Conservation (phyloP, 2,888 invertebrate genomes). For the Hololepta plana region DNA sequence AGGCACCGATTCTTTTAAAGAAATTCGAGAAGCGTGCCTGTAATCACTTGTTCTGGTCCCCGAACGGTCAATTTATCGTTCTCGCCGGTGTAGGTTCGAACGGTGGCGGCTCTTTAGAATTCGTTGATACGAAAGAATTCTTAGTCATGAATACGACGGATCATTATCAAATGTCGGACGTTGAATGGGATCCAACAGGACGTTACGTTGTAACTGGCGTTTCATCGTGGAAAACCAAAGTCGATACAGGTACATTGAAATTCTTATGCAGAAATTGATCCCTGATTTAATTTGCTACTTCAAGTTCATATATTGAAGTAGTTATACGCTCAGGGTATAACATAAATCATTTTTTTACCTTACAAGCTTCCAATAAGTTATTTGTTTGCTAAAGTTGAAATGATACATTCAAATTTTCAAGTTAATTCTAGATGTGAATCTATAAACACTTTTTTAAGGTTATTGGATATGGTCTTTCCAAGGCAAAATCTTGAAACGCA, state of each 20-base stretch:
- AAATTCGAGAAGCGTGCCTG: constrained; percentile 76
- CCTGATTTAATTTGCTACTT: background rate
- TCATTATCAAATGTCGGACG: constrained; percentile 83
- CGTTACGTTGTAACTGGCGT: constrained; percentile 91
- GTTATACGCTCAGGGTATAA: constrained; percentile 11
- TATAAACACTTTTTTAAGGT: constrained; percentile 31
- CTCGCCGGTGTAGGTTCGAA: constrained; percentile 72
- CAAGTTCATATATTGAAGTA: constrained; percentile 1
- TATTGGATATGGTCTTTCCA: constrained; percentile 99
- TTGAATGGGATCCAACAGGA: constrained; percentile 99
- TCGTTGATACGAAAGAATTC: constrained; percentile 90
- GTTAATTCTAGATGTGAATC: background rate
- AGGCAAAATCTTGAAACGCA: constrained; percentile 53
- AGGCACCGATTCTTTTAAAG: constrained; percentile 74
- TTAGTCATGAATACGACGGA: constrained; percentile 87
- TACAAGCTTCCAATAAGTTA: background rate
- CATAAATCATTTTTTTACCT: background rate
- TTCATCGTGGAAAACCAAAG: constrained; percentile 90
- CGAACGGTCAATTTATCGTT: constrained; percentile 87
- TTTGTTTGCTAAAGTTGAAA: background rate
- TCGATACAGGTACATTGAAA: constrained; percentile 36
- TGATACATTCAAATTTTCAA: background rate
- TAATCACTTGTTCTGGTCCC: constrained; percentile 92
- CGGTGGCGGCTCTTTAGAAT: constrained; percentile 85
- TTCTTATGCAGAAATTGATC: background rate